phyloP scores from a whole-genome alignment of 2,113 vertebrate genomes.

The Microcebus jonahi region DNA sequence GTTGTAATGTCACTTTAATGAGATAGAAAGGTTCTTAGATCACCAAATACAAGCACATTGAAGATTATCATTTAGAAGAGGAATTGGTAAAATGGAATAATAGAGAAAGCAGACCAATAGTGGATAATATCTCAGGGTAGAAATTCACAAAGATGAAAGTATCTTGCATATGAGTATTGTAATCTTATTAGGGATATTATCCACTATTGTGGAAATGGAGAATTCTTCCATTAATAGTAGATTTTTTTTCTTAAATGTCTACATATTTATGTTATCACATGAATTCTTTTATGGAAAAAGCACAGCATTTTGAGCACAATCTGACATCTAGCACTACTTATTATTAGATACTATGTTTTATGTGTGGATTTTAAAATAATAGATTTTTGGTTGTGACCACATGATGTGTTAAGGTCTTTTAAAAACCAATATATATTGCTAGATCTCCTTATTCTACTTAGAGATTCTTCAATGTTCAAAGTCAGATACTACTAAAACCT shows the following conservation, averaged over 20 bases:
- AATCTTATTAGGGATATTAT: neutral
- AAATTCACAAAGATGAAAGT: neutral
- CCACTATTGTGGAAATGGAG: neutral
- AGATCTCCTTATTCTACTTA: neutral
- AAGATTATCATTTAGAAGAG: neutral
- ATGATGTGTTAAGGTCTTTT: neutral
- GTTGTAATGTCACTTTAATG: neutral
- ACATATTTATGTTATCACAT: neutral
- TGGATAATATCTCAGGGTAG: neutral
- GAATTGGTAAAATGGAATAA: neutral
- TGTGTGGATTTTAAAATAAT: neutral
- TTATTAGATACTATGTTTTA: neutral
- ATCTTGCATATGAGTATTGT: neutral
- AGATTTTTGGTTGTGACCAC: neutral
- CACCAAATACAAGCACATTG: neutral
- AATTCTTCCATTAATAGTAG: neutral
- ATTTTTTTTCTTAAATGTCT: neutral
- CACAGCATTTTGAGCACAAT: neutral
- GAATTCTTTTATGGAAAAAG: neutral
- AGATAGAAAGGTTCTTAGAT: neutral
- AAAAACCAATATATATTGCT: neutral
- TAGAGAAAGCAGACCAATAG: neutral
- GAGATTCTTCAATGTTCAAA: neutral
- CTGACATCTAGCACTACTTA: neutral
- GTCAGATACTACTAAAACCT: neutral